Evolutionary conservation across 1,140 invertebrate species (phyloP).

Genomic region (Calephelis nemesis): DNA sequence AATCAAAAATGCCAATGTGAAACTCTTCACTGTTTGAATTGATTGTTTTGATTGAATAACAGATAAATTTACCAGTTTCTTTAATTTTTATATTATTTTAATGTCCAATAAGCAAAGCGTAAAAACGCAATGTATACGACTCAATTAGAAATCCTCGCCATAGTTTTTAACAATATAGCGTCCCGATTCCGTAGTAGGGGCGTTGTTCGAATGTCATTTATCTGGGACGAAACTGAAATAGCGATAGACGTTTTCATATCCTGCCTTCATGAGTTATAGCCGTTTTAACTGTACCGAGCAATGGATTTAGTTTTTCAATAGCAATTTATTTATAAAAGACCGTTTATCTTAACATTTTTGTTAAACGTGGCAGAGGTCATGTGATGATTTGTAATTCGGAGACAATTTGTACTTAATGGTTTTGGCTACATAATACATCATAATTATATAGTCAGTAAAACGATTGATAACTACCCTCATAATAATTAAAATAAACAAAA

Average conservation of each 20-base stretch:
- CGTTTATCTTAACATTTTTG: constrained; percentile 21
- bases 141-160: background rate
- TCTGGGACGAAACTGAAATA: constrained; percentile 42
- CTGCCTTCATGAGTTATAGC: constrained; percentile 45
- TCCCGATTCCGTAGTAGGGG: constrained; percentile 16
- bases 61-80: too few species aligned
- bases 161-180: constrained; percentile 2
- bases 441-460: too few species aligned
- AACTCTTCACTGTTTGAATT: too few species aligned
- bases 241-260: constrained; percentile 53
- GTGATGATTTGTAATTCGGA: background rate
- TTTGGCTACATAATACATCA: too few species aligned
- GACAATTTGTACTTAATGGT: too few species aligned
- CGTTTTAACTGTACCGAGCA: constrained; percentile 33
- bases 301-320: constrained; percentile 34
- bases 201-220: constrained; percentile 43
- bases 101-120: background rate
- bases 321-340: constrained; percentile 31
- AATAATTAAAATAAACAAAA: too few species aligned
- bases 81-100: too few species aligned
- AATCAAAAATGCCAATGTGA: too few species aligned
- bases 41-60: too few species aligned
- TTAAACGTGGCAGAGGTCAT: background rate
- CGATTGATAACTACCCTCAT: too few species aligned
- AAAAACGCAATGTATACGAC: constrained; percentile 26